Base-by-base conservation (phyloP, 2,113 vertebrate genomes). In the Hippocampus guttulatus region DNA sequence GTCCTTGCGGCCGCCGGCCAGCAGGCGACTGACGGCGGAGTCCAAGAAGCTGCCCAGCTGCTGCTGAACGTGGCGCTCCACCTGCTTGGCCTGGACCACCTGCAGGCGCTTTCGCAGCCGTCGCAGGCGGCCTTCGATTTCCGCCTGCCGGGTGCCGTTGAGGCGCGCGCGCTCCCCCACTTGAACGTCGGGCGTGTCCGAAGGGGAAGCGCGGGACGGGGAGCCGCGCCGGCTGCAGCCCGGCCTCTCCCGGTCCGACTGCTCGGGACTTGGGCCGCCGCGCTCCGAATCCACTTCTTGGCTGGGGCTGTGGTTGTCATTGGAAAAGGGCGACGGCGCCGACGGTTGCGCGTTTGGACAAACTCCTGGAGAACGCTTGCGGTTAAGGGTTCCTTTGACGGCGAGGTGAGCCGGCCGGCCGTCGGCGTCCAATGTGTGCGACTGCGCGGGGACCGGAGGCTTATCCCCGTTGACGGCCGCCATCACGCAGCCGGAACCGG, bases 1-100 rank as follows among this genome's bases (percentile, higher is more conserved):
- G 75, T 96, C 95, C 79, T 95, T 96, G 45, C 94, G 92, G 80
- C 93, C 95, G 60, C 95, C 77, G 75, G 94, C 91, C 74, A 93
- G 92, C 52, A 95, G 89, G 72, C 93, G 94, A 81, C 87, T 94
- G 72, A 94, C 91, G 55, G 95, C 92, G 30, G 93, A 93, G 89
- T 95, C 95, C 87, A 98, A 87, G 88, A 99, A 96, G 69, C 96
- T 96, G 1, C 95, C 93, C 64, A 99, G 87, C 86, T 99, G 97
- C 82, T 99, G 96, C 77, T 97, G 95, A 69, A 98, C 93, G 82
- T 99, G 97, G 0, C 97, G 94, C 88, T 99, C 96, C 73, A 98
- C 96, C 90, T 98, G 96, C 88, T 98, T 98, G 5, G 96, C 96
- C 87, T 99, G 97, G 64, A 98, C 97, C 70, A 99, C 95, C 88